These are phyloP conservation scores for Caradrina clavipalpis DNA, from an alignment of 2,888 invertebrate species.

Conservation along the genomic window DNA sequence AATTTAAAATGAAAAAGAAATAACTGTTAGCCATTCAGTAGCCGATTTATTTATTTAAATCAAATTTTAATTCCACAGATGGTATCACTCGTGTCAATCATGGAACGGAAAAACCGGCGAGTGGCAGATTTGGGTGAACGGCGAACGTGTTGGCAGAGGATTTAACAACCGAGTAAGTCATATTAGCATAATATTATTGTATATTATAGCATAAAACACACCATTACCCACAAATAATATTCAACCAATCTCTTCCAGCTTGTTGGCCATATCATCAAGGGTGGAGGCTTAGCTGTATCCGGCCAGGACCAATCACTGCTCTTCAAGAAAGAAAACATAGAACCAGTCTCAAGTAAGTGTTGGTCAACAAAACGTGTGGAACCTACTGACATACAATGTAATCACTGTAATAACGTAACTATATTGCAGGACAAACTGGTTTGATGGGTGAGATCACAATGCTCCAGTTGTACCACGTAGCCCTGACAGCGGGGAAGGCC, in stretches of 20 bases:
- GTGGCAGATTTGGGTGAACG: constrained; percentile 97
- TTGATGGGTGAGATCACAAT: constrained; percentile 95
- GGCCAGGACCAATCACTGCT: constrained; percentile 93
- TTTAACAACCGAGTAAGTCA: constrained; percentile 95
- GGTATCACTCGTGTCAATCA: constrained; percentile 97
- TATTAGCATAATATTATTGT: not conserved
- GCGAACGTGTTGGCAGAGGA: constrained; percentile 96
- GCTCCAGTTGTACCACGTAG: constrained; percentile 95
- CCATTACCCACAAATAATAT: not conserved
- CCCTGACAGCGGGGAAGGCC: constrained; percentile 96
- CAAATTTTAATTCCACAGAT: constrained; percentile 81
- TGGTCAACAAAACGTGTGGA: constrained; percentile 5
- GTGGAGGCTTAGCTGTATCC: constrained; percentile 94
- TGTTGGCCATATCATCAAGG: constrained; percentile 94
- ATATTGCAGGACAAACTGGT: constrained; percentile 91
- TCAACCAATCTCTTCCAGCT: constrained; percentile 88
- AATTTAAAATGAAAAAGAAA: too few species aligned
- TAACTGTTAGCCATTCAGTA: too few species aligned
- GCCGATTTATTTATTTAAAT: constrained; percentile 3
- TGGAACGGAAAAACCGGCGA: constrained; percentile 97
- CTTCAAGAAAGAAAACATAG: constrained; percentile 76
- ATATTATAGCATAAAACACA: not conserved
- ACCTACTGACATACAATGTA: constrained; percentile 6
- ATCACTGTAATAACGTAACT: constrained; percentile 28
- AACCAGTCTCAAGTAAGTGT: constrained; percentile 78